A percentile compares a stretch with the other conserved stretches of the same genome.
These are phyloP conservation scores for human DNA, from an alignment of 2,113 vertebrate genomes.

Conservation along the genomic window DNA sequence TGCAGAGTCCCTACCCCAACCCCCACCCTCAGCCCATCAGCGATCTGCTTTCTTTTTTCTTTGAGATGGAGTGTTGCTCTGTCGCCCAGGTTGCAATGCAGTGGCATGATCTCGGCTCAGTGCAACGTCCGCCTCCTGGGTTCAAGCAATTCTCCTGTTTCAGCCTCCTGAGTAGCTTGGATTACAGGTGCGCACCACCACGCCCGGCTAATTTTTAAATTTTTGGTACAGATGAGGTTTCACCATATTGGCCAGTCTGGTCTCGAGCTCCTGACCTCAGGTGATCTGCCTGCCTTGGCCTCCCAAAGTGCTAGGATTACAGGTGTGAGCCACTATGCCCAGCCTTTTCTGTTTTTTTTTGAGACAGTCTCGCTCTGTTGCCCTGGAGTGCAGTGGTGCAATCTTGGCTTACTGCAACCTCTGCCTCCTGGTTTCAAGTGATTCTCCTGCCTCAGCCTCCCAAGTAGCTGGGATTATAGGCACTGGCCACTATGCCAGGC, in stretches of 20 bases:
- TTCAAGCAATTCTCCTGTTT: background rate
- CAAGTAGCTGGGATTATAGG: background rate
- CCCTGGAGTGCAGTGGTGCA: background rate
- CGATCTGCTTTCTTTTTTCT: background rate
- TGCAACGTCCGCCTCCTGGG: background rate
- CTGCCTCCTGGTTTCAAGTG: background rate
- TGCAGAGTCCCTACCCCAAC: background rate
- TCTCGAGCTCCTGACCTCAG: background rate
- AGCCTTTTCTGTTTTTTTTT: background rate
- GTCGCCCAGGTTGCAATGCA: background rate
- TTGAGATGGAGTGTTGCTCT: background rate
- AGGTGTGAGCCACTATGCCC: background rate
- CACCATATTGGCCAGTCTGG: background rate
- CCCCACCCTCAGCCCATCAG: background rate
- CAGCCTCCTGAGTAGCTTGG: background rate
- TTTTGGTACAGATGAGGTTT: background rate
- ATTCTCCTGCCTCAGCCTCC: background rate
- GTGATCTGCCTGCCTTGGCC: background rate
- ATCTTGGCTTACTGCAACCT: background rate
- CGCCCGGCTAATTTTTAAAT: background rate
- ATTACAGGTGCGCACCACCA: background rate
- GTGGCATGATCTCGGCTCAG: background rate
- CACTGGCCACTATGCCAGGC: background rate
- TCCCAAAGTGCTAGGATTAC: background rate
- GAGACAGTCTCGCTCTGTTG: background rate